A percentile compares a stretch with the other conserved stretches of the same genome.
Evolutionary conservation across 1,140 invertebrate genomes (phyloP).

Genomic region (Daktulosphaira vitifoliae): DNA sequence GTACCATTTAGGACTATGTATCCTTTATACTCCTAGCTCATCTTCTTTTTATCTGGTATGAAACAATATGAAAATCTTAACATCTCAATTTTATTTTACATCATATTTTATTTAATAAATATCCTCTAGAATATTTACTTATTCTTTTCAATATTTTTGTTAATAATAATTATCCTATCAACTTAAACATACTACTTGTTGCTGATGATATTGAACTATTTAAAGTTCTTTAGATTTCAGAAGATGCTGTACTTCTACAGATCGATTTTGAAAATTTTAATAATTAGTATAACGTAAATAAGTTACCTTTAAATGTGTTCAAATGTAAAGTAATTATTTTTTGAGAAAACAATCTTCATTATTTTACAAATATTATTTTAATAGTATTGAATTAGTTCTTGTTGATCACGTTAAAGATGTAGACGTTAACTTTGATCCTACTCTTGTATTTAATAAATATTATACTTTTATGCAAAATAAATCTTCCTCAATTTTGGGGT

Average conservation of each 20-base stretch:
- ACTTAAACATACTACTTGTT: not conserved
- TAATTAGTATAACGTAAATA: not conserved
- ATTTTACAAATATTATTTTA: not conserved
- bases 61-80: too few species aligned
- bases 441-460: not conserved
- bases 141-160: not conserved
- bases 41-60: too few species aligned
- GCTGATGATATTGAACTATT: not conserved
- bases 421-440: not conserved
- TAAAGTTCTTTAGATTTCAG: not conserved
- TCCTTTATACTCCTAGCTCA: not conserved
- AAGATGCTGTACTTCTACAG: not conserved
- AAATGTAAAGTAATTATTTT: not conserved
- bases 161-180: not conserved
- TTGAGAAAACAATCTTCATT: not conserved
- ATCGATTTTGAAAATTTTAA: not conserved
- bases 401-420: not conserved
- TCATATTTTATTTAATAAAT: too few species aligned
- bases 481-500: not conserved
- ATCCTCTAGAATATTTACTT: not conserved
- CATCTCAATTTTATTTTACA: too few species aligned
- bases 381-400: not conserved
- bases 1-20: not conserved
- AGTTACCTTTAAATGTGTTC: not conserved
- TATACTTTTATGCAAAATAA: not conserved